Base-by-base conservation (phyloP, 2,113 vertebrate genomes). In the Phaethornis superciliosus region DNA sequence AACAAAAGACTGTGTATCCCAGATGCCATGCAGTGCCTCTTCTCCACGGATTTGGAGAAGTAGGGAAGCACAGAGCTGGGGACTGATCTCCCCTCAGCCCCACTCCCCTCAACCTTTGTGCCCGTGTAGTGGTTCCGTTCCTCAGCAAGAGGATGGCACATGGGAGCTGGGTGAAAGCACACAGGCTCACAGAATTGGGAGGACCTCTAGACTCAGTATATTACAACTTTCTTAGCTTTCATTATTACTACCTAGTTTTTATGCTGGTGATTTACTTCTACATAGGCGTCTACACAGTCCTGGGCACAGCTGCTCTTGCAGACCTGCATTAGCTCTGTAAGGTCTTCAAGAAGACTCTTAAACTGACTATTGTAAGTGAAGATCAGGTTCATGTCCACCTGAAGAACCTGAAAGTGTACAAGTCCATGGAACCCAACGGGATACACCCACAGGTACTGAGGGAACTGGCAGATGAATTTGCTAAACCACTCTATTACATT, bases 61-160 rank as follows among this genome's bases (percentile, higher is more conserved):
- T 5, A 46, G 35, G 19, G 30, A 64, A 15, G 5, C 3, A 2
- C 21, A 22, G 9, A 47, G 5, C 8, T 52, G 26, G 18, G 26
- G 6, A 7, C 15, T 12, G 27, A 30, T 6, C 4, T 46, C 22
- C 30, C 3, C 9, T 20, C 18, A 23, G n/a, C 1, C 23, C 20
- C 10, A 1, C 2, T 76, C 15, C 21, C 10, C 11, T 6, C 22
- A 10, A 24, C 6, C 35, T 5, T 3, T 12, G 28, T 6, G 19
- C 4, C 17, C 26, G 27, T 2, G 2, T 18, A 55, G 20, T 8
- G 11, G 22, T 24, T 67, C 21, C 27, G 2, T 2, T 75, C 27
- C 56, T 11, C 33, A 33, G 28, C 0, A 0, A 67, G 56, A 14
- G 55, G 56, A 40, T 4, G 28, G 22, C 37, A 13, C 46, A 12